Percentiles rank a stretch among this genome's conserved stretches.
Evolutionary conservation across 1,140 invertebrate genomes (phyloP).

Genomic region (Cotesia chilonis): DNA sequence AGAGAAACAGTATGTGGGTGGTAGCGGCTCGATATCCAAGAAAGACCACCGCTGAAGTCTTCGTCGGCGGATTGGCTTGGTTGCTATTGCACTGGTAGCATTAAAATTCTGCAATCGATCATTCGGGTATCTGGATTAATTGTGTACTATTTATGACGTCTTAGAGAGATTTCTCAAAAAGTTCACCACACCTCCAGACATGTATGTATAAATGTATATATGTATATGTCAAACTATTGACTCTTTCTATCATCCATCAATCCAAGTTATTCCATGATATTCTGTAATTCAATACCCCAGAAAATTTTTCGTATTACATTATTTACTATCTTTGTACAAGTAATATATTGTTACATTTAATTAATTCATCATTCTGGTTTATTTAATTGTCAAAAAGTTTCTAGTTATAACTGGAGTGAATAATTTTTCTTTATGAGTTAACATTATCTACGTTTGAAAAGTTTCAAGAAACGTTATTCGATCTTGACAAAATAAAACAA

Average conservation of each 20-base stretch:
- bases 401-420: no score
- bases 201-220: not conserved
- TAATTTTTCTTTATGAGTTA: no score
- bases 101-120: conserved; percentile 9
- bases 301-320: not conserved
- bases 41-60: not conserved
- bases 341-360: not conserved
- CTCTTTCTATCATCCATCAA: not conserved
- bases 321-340: not conserved
- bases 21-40: conserved; percentile 1
- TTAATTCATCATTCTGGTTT: no score
- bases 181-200: not conserved
- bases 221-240: not conserved
- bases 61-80: not conserved
- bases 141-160: conserved; percentile 10
- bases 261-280: not conserved
- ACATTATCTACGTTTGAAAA: no score
- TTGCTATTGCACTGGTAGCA: no score
- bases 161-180: not conserved
- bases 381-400: no score
- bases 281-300: not conserved
- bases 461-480: no score
- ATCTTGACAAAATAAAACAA: no score
- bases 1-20: not conserved
- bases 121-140: conserved; percentile 6